A percentile compares a stretch with the other conserved stretches of the same genome.
These are phyloP conservation scores for Megalops cyprinoides DNA, from an alignment of 2,797 vertebrate species.

Conservation along the genomic window DNA sequence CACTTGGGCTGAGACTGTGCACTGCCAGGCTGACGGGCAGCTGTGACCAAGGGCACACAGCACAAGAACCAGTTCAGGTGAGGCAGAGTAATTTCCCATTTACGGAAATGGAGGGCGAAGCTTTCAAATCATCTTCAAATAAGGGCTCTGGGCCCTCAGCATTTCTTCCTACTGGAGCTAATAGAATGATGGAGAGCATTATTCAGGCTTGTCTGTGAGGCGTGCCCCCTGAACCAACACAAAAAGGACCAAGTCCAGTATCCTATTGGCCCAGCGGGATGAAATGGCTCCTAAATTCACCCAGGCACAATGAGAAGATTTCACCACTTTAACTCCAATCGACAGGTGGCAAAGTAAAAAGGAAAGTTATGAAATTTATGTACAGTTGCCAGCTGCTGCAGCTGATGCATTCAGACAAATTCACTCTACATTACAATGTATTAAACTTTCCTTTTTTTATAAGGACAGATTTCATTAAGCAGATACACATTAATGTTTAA, in stretches of 20 bases:
- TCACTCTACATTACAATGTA: too few species aligned
- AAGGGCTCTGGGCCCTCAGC: background rate
- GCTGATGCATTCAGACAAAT: too few species aligned
- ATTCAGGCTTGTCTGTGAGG: background rate
- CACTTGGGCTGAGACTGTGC: background rate
- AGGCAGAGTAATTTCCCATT: conserved; percentile 2
- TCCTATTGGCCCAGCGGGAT: background rate
- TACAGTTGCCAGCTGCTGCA: too few species aligned
- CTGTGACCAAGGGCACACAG: background rate
- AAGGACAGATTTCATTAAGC: too few species aligned
- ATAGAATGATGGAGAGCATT: conserved; percentile 16
- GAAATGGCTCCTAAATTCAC: conserved; percentile 2
- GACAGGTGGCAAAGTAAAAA: background rate
- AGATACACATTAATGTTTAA: too few species aligned
- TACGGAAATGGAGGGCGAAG: background rate
- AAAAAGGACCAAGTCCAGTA: background rate
- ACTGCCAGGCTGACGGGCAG: background rate
- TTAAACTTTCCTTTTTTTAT: too few species aligned
- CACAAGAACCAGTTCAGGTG: background rate
- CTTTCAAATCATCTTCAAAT: background rate
- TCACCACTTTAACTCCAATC: background rate
- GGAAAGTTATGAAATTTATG: background rate
- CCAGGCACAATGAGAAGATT: background rate
- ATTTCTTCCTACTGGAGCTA: background rate
- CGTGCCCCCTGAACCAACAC: background rate